phyloP scores from a whole-genome alignment of 2,797 vertebrate species.

The Mergus octosetaceus region DNA sequence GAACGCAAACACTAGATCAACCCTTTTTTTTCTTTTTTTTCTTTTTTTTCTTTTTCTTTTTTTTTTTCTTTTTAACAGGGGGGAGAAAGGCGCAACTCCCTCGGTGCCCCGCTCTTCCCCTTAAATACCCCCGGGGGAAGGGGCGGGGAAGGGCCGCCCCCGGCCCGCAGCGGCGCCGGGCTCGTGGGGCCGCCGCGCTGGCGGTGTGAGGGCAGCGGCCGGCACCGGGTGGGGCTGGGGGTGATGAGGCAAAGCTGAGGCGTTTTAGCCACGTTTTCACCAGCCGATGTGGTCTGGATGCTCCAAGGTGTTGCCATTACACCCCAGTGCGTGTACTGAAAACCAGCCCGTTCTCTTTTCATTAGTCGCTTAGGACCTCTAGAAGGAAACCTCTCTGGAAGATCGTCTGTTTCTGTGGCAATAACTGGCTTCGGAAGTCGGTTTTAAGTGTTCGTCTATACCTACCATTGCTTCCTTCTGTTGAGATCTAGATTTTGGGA shows the following conservation, averaged over 20 bases:
- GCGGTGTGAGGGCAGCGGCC: too few relatives aligned
- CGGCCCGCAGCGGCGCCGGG: background rate
- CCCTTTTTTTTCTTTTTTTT: fast-evolving
- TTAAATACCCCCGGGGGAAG: background rate
- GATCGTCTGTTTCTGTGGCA: background rate
- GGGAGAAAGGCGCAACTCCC: fast-evolving
- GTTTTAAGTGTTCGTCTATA: background rate
- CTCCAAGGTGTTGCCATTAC: background rate
- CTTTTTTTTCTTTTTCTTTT: too few relatives aligned
- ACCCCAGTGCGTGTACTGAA: background rate
- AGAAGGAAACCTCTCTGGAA: background rate
- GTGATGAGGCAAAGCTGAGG: background rate
- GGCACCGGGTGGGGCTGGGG: too few relatives aligned
- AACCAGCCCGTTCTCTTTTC: fast-evolving
- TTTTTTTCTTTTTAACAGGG: too few relatives aligned
- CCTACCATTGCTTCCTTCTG: background rate
- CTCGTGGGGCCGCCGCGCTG: too few relatives aligned
- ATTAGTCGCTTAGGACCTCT: background rate
- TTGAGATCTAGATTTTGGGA: background rate
- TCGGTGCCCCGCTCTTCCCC: fast-evolving
- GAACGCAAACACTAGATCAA: fast-evolving
- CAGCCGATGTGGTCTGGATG: fast-evolving
- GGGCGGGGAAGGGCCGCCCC: background rate
- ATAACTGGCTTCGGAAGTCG: background rate
- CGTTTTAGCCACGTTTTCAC: background rate